These are phyloP conservation scores for Crotophaga sulcirostris DNA, from an alignment of 2,113 vertebrate genomes.

Conservation along the genomic window DNA sequence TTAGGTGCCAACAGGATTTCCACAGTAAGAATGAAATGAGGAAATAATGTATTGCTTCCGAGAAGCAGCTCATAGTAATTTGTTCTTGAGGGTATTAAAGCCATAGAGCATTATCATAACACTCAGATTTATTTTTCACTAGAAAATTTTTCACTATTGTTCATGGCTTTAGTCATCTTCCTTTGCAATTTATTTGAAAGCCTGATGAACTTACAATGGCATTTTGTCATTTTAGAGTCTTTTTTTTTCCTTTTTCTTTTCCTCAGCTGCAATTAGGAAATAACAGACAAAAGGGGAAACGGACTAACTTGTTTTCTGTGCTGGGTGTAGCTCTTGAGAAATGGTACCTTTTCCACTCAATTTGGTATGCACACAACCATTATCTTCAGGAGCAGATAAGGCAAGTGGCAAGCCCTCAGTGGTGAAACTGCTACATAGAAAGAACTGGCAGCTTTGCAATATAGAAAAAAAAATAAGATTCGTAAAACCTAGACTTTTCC, in stretches of 20 bases:
- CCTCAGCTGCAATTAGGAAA: background rate
- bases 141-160: background rate
- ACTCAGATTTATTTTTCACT: background rate
- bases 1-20: background rate
- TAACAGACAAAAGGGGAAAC: background rate
- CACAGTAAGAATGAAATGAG: background rate
- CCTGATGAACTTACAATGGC: background rate
- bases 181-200: background rate
- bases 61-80: background rate
- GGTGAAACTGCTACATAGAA: background rate
- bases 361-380: background rate
- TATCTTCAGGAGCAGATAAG: background rate
- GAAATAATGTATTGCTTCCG: background rate
- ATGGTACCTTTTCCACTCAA: background rate
- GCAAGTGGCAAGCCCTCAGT: background rate
- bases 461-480: background rate
- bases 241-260: background rate
- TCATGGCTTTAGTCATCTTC: background rate
- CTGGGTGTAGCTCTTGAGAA: background rate
- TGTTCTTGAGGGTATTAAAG: background rate
- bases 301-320: background rate
- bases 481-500: background rate
- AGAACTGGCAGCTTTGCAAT: background rate
- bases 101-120: background rate
- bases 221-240: background rate